phyloP scores from a whole-genome alignment of 2,888 invertebrate genomes.

The Drosophila acutilabella region DNA sequence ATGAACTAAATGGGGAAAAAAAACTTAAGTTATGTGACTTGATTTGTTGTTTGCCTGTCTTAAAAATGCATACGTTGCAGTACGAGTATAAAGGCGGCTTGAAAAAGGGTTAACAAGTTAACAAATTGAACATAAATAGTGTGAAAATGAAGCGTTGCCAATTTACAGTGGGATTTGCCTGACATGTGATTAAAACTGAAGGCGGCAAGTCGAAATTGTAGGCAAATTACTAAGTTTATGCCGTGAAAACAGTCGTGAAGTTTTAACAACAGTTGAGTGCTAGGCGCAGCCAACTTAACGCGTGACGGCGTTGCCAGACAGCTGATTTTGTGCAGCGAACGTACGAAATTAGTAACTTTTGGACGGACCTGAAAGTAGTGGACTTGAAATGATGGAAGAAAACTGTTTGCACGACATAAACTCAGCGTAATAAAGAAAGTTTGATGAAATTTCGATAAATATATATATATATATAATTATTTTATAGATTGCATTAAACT shows the following conservation, averaged over 20 bases:
- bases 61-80: constrained; percentile 36
- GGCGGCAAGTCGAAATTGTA: constrained; percentile 31
- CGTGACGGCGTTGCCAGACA: constrained; percentile 19
- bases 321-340: neutral
- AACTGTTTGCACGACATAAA: constrained; percentile 18
- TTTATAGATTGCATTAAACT: constrained; percentile 38
- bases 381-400: neutral
- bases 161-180: neutral
- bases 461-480: constrained; percentile 25
- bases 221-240: constrained; percentile 35
- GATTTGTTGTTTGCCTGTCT: constrained; percentile 24
- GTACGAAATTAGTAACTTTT: neutral
- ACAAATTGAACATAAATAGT: neutral
- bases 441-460: constrained; percentile 31
- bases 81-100: neutral
- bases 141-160: neutral
- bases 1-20: constrained; percentile 25
- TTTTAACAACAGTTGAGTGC: neutral
- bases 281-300: constrained; percentile 30
- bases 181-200: neutral
- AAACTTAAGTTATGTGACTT: constrained; percentile 54
- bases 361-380: constrained; percentile 39
- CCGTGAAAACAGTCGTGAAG: constrained; percentile 5
- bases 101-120: no score
- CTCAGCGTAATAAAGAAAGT: neutral